A percentile compares a stretch with the other conserved stretches of the same genome.
Conservation (phyloP, 2,797 vertebrate species). For the Lithobates sylvaticus region DNA sequence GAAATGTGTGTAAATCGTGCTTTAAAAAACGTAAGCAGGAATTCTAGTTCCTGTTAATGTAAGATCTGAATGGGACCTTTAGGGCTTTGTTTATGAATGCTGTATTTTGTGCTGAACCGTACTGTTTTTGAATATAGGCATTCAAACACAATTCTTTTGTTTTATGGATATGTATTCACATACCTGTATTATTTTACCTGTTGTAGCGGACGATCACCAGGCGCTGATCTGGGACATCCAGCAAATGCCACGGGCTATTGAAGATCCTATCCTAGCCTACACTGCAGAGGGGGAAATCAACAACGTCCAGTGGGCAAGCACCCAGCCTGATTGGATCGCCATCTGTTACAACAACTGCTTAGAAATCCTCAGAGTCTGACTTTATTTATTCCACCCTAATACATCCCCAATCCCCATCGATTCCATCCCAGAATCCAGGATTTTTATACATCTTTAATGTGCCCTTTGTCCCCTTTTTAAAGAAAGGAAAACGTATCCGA, state of each 20-base stretch:
- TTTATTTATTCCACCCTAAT: slow-evolving; percentile 50
- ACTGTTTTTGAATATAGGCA: no score
- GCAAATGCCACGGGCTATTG: slow-evolving; percentile 97
- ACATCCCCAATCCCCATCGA: background rate
- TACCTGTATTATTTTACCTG: background rate
- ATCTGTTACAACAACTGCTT: slow-evolving; percentile 99
- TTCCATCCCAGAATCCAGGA: slow-evolving; percentile 47
- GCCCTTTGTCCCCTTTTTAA: background rate
- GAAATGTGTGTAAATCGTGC: no score
- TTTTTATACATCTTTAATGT: slow-evolving; percentile 46
- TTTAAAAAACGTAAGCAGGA: no score
- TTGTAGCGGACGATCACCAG: slow-evolving; percentile 95
- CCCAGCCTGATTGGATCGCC: slow-evolving; percentile 98
- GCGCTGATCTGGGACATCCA: slow-evolving; percentile 99
- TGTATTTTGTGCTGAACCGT: no score
- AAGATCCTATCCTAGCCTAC: slow-evolving; percentile 98
- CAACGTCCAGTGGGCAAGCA: slow-evolving; percentile 99
- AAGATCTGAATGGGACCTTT: no score
- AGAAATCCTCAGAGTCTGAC: slow-evolving; percentile 95
- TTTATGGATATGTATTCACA: no score
- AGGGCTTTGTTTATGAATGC: no score
- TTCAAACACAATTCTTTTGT: no score
- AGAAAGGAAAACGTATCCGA: background rate
- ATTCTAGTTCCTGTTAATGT: no score
- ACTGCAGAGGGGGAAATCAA: slow-evolving; percentile 98